A percentile compares a stretch with the other conserved stretches of the same genome.
phyloP scores from a whole-genome alignment of 2,888 invertebrate species.

The Chalcis sispes region DNA sequence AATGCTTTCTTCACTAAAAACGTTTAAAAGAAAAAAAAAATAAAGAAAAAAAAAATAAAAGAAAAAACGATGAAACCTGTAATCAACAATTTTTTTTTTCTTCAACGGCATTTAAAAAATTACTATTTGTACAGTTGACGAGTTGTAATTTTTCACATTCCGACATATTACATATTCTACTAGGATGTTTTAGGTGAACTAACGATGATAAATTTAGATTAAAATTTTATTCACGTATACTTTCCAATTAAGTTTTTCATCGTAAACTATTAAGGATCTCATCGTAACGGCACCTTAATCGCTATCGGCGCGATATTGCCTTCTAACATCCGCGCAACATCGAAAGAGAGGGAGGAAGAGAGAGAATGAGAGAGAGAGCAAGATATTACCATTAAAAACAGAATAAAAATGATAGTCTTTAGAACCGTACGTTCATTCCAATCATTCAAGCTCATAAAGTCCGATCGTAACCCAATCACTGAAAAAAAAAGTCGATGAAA shows the following conservation, averaged over 20 bases:
- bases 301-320: neutral
- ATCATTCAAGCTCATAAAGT: slow-evolving; percentile 13
- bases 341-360: neutral
- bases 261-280: slow-evolving; percentile 4
- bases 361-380: too few relatives aligned
- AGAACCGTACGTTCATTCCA: slow-evolving; percentile 5
- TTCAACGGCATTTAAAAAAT: neutral
- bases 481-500: slow-evolving; percentile 19
- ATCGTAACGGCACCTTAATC: slow-evolving; percentile 8
- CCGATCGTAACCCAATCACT: slow-evolving; percentile 21
- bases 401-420: too few relatives aligned
- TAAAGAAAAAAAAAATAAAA: too few relatives aligned
- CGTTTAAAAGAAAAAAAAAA: slow-evolving; percentile 24
- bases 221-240: too few relatives aligned
- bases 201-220: too few relatives aligned
- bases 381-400: too few relatives aligned
- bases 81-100: slow-evolving; percentile 27
- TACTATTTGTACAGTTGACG: slow-evolving; percentile 22
- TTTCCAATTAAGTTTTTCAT: too few relatives aligned
- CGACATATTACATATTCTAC: too few relatives aligned
- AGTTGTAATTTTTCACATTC: slow-evolving; percentile 12
- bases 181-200: too few relatives aligned
- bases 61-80: too few relatives aligned
- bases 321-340: neutral
- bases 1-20: slow-evolving; percentile 3